phyloP scores from a whole-genome alignment of 1,140 invertebrate species.

The Zaprionus ornatus region DNA sequence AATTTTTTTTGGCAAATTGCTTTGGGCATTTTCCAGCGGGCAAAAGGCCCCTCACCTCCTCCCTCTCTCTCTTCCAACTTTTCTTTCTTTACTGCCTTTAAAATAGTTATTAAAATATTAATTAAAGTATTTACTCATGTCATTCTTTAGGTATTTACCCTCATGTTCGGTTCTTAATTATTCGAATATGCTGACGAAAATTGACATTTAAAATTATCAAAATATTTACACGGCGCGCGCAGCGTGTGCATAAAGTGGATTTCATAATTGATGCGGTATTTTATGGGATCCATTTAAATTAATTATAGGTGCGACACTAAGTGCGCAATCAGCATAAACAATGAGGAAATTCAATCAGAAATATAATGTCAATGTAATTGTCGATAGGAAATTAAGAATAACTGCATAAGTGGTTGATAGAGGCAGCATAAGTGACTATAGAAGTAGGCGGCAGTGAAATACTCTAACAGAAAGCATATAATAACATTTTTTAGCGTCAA shows the following conservation, averaged over 20 bases:
- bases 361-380: conserved; percentile 44
- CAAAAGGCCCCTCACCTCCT: not conserved
- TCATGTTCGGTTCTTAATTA: conserved; percentile 8
- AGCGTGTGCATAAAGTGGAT: conserved; percentile 15
- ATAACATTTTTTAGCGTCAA: too few relatives aligned
- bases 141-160: conserved; percentile 1
- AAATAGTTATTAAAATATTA: conserved; percentile 3
- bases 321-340: conserved; percentile 64
- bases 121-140: conserved; percentile 25
- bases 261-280: conserved; percentile 63
- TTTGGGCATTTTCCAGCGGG: not conserved
- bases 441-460: not conserved
- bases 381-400: conserved; percentile 13
- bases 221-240: conserved; percentile 25
- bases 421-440: not conserved
- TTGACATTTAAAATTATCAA: conserved; percentile 36
- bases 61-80: not conserved
- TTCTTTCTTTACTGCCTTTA: not conserved
- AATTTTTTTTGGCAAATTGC: not conserved
- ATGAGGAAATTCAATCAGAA: conserved; percentile 52
- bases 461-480: not conserved
- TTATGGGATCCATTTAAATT: conserved; percentile 65
- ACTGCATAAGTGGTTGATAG: not conserved
- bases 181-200: not conserved
- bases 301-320: conserved; percentile 52